Percentiles rank a stretch among this genome's conserved stretches.
Evolutionary conservation across 2,797 vertebrate genomes (phyloP).

Genomic region (Vespertilio murinus): DNA sequence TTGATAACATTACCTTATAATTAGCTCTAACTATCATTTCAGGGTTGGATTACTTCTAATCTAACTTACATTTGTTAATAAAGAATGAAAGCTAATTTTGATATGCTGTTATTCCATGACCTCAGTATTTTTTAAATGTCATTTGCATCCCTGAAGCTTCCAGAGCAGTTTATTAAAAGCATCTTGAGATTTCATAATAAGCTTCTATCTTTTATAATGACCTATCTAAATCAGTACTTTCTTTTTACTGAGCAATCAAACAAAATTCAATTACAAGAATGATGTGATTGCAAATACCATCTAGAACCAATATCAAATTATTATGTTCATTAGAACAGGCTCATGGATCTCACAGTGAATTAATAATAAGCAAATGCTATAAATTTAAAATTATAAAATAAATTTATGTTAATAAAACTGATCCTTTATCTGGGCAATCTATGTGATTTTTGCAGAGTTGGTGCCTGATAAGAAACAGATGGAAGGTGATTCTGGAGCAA

Average conservation of each 20-base stretch:
- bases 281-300: neutral
- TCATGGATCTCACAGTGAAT: neutral
- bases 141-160: neutral
- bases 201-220: neutral
- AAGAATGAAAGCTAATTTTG: neutral
- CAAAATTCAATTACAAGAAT: neutral
- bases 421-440: neutral
- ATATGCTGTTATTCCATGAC: neutral
- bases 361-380: neutral
- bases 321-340: neutral
- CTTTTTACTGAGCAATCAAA: neutral
- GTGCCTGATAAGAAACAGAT: neutral
- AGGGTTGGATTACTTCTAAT: neutral
- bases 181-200: neutral
- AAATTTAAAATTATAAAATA: conserved; percentile 10
- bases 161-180: neutral
- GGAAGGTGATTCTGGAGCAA: neutral
- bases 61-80: neutral
- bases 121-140: neutral
- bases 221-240: neutral
- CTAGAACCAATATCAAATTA: neutral
- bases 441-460: neutral
- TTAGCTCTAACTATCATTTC: neutral
- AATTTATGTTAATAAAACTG: neutral
- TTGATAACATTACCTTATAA: neutral